phyloP scores from a whole-genome alignment of 2,888 invertebrate genomes.

The Arenicola marina region DNA sequence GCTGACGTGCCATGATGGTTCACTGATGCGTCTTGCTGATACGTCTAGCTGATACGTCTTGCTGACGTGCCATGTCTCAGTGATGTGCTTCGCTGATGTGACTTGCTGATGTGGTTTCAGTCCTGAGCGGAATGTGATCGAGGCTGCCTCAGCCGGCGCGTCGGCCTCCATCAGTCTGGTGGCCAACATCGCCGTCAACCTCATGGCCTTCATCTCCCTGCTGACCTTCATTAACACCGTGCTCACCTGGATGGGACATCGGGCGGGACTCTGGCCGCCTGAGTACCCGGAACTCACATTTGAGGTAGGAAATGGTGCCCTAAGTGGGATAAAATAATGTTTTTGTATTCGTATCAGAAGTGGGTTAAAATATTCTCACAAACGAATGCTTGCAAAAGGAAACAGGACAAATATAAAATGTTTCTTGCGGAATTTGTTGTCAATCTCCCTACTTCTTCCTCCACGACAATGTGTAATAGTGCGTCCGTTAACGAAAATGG shows the following conservation, averaged over 20 bases:
- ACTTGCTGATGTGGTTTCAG: too few species aligned
- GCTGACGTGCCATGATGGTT: too few species aligned
- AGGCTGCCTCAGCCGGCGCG: conserved; percentile 91
- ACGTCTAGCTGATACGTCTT: too few species aligned
- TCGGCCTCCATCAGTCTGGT: conserved; percentile 79
- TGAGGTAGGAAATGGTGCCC: conserved; percentile 63
- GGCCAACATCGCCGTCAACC: conserved; percentile 85
- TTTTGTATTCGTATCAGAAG: not conserved
- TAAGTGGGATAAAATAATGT: not conserved
- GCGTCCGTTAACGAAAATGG: too few species aligned
- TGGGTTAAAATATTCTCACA: not conserved
- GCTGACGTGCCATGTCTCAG: too few species aligned
- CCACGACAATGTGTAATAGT: too few species aligned
- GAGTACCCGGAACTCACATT: conserved; percentile 61
- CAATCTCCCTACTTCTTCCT: too few species aligned
- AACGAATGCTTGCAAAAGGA: too few species aligned
- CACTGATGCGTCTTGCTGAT: too few species aligned
- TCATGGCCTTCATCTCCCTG: conserved; percentile 88
- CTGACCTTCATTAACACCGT: conserved; percentile 82
- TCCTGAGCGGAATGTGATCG: conserved; percentile 80
- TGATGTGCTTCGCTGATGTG: too few species aligned
- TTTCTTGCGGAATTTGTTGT: too few species aligned
- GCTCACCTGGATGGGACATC: conserved; percentile 64
- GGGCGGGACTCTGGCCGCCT: conserved; percentile 66
- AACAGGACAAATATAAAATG: too few species aligned